A percentile compares a stretch with the other conserved stretches of the same genome.
phyloP scores from a whole-genome alignment of 2,888 invertebrate species.

The Petrophora chlorosata region DNA sequence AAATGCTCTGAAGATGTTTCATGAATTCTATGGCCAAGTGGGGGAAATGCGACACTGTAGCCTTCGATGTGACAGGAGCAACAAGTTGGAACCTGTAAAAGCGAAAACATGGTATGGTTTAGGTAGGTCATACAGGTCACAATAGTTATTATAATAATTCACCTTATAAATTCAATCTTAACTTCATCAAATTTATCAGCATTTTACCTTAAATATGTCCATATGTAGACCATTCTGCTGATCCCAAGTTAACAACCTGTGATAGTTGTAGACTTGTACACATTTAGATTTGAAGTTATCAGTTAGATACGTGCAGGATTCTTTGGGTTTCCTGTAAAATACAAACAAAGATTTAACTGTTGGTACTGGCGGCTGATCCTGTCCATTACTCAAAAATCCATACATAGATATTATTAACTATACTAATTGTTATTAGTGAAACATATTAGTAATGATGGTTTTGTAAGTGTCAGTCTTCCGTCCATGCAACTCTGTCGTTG shows the following conservation, averaged over 20 bases:
- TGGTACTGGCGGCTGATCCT: no score
- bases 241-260: constrained; percentile 92
- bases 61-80: constrained; percentile 93
- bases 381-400: no score
- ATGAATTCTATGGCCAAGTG: constrained; percentile 80
- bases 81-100: constrained; percentile 88
- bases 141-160: background rate
- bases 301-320: constrained; percentile 90
- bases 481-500: no score
- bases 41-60: constrained; percentile 87
- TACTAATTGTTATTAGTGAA: no score
- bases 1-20: constrained; percentile 80
- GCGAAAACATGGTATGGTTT: background rate
- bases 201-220: constrained; percentile 90
- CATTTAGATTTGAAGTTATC: constrained; percentile 92
- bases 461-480: no score
- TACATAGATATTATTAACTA: no score
- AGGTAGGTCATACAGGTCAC: background rate
- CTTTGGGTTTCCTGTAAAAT: constrained; percentile 86
- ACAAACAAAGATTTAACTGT: background rate
- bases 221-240: constrained; percentile 90
- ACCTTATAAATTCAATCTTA: background rate
- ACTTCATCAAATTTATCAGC: background rate
- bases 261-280: constrained; percentile 92
- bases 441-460: no score